Percentiles rank a stretch among this genome's conserved stretches.
These are phyloP conservation scores for Enteromius paludinosus DNA, from an alignment of 2,797 vertebrate genomes.

Conservation along the genomic window DNA sequence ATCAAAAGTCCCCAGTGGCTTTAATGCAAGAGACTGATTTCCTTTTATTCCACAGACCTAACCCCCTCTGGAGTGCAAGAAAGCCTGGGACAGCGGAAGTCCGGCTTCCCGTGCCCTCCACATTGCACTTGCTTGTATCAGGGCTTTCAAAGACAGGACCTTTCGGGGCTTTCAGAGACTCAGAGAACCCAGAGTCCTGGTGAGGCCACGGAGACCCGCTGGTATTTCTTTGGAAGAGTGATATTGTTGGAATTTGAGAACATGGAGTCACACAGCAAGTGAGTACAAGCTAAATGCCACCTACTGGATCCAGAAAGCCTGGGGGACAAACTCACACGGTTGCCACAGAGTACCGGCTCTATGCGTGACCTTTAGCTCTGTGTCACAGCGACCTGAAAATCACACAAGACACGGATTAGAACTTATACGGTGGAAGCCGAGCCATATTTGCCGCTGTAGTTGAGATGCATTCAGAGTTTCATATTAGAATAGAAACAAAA, in stretches of 20 bases:
- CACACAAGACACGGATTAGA: constrained; percentile 14
- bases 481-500: not conserved
- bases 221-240: constrained; percentile 41
- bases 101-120: constrained; percentile 62
- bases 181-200: constrained; percentile 36
- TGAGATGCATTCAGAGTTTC: not conserved
- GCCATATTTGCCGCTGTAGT: not conserved
- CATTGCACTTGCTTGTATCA: not conserved
- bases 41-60: constrained; percentile 68
- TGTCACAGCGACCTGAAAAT: constrained; percentile 40
- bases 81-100: constrained; percentile 69
- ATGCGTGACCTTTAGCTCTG: constrained; percentile 36
- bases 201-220: constrained; percentile 35
- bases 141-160: constrained; percentile 26
- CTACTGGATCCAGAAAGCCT: constrained; percentile 40
- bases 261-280: constrained; percentile 37
- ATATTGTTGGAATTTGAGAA: constrained; percentile 42
- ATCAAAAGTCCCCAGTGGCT: constrained; percentile 73
- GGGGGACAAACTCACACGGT: constrained; percentile 32
- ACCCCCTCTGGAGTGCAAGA: constrained; percentile 72
- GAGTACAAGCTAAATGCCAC: constrained; percentile 44
- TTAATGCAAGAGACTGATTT: constrained; percentile 69
- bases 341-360: constrained; percentile 28
- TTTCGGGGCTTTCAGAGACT: constrained; percentile 39
- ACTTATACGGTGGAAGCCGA: not conserved